These are phyloP conservation scores for Lutjanus erythropterus DNA, from an alignment of 2,113 vertebrate species.

Conservation along the genomic window DNA sequence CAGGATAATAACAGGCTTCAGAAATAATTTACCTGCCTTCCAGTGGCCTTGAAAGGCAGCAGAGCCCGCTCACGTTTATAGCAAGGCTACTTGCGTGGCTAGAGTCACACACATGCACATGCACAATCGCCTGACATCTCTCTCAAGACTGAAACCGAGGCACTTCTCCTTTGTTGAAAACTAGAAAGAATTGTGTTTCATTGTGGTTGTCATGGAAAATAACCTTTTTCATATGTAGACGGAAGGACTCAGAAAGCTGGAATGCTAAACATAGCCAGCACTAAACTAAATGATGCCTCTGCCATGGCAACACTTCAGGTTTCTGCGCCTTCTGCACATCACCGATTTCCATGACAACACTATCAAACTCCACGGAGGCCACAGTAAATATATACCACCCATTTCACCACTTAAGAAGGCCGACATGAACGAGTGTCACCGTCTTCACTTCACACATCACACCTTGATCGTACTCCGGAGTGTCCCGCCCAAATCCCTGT, in stretches of 20 bases:
- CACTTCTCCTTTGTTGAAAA: slow-evolving; percentile 12
- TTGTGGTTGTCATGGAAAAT: slow-evolving; percentile 52
- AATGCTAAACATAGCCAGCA: slow-evolving; percentile 14
- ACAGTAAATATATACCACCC: not conserved
- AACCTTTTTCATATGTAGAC: slow-evolving; percentile 23
- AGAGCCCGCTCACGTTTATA: not conserved
- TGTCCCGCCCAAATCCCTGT: slow-evolving; percentile 12
- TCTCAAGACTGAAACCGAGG: not conserved
- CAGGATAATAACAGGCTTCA: slow-evolving; percentile 47
- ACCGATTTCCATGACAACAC: slow-evolving; percentile 40
- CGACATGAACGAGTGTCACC: not conserved
- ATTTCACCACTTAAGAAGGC: too few species aligned
- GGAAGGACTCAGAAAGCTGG: slow-evolving; percentile 4
- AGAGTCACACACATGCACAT: not conserved
- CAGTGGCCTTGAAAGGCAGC: not conserved
- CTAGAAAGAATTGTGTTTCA: slow-evolving; percentile 17
- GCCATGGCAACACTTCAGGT: slow-evolving; percentile 26
- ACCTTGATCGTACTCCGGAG: not conserved
- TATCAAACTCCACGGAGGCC: not conserved
- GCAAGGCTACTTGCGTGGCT: slow-evolving; percentile 7
- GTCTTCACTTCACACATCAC: not conserved
- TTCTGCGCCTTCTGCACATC: not conserved
- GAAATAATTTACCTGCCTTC: slow-evolving; percentile 4
- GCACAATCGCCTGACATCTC: not conserved
- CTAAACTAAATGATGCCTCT: not conserved